A percentile compares a stretch with the other conserved stretches of the same genome.
phyloP scores from a whole-genome alignment of 2,113 vertebrate genomes.

The Tiliqua scincoides region DNA sequence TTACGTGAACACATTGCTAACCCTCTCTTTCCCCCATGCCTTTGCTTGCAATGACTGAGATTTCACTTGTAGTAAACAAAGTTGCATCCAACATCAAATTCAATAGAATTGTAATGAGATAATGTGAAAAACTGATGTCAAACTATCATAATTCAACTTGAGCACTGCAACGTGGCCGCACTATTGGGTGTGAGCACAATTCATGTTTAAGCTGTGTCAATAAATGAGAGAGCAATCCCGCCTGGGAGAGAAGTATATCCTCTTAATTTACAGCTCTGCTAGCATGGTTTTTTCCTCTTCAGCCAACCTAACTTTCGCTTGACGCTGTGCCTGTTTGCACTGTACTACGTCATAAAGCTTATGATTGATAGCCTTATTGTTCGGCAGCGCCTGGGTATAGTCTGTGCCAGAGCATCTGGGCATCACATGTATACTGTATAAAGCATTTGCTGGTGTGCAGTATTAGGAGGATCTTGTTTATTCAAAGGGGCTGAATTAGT shows the following conservation, averaged over 20 bases:
- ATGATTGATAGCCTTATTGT: slow-evolving; percentile 60
- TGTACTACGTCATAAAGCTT: slow-evolving; percentile 54
- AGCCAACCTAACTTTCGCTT: slow-evolving; percentile 19
- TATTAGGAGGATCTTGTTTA: slow-evolving; percentile 64
- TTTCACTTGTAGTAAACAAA: too few species aligned
- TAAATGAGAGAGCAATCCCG: slow-evolving; percentile 20
- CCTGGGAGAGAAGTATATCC: neutral
- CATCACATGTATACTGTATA: slow-evolving; percentile 39
- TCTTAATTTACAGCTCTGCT: slow-evolving; percentile 1
- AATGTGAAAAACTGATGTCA: too few species aligned
- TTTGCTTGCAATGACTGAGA: too few species aligned
- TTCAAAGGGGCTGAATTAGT: slow-evolving; percentile 68
- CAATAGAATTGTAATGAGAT: too few species aligned
- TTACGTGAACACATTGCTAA: too few species aligned
- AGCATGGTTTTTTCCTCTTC: slow-evolving; percentile 28
- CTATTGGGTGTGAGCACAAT: neutral
- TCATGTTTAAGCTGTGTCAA: neutral
- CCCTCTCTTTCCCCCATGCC: too few species aligned
- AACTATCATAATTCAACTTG: too few species aligned
- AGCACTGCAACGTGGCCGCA: neutral
- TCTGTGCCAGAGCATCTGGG: slow-evolving; percentile 69
- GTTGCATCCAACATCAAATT: too few species aligned
- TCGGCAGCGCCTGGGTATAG: slow-evolving; percentile 35
- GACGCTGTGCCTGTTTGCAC: slow-evolving; percentile 23
- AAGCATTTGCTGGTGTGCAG: slow-evolving; percentile 38